Base-by-base conservation (phyloP, 2,797 vertebrate genomes). In the Meda fulgida region DNA sequence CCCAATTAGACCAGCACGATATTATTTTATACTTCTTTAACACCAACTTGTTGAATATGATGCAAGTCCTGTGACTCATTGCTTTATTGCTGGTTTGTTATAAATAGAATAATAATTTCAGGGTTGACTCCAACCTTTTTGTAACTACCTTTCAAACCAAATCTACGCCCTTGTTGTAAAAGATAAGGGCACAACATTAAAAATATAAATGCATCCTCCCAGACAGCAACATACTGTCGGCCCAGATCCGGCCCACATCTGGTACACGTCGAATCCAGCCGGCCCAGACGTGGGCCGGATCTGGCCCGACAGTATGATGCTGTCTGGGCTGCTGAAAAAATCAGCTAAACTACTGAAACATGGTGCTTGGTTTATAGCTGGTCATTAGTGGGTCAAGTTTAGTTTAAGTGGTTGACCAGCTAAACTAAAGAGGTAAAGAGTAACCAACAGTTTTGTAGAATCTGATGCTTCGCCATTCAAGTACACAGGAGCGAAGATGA, bases 101-200 rank as follows among this genome's bases (percentile, higher is more conserved):
- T 48, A 31, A 53, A 51, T 19, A 48, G 18, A 31, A 51, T 19
- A 0, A 31, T 73, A 21, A 75, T 53, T 75, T 53, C 26, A 53
- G 48, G 48, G 48, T 34, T 34, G 46, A 34, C 29, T 75, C 48
- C 19, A 23, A 10, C 48, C 48, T 34, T 7, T 6, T 21, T 75
- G 72, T 14, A 53, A 53, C 46, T 48, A 75, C 18, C 31, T 31
- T 53, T 53, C 8, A 48, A 75, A 75, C 29, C 10, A 34, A 75
- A 34, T 19, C 26, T 73, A 72, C 7, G n/a, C 40, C 53, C 72
- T 53, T 75, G 46, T 34, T 53, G 46, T 75, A 51, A 75, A 75
- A 53, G 46, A 48, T 53, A 55, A 76, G 72, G 72, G 19, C 46
- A 53, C 46, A 75, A 53, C 21, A 11, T 36, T 14, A 53, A 34